These are phyloP conservation scores for Microplitis mediator DNA, from an alignment of 1,140 invertebrate species.

Conservation along the genomic window DNA sequence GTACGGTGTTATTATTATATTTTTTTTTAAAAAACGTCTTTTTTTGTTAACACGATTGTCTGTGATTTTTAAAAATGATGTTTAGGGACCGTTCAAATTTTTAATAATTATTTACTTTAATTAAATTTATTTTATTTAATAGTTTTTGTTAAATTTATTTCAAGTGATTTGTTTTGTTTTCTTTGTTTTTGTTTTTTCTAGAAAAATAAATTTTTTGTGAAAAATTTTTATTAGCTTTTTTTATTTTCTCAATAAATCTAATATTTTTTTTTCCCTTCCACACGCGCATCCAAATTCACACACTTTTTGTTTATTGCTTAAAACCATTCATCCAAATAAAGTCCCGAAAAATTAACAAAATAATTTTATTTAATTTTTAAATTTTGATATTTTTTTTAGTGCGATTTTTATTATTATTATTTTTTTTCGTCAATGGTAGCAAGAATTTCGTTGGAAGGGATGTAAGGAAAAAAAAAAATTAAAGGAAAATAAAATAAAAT, in stretches of 20 bases:
- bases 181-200: constrained; percentile 18
- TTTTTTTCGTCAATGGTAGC: background rate
- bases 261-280: constrained; percentile 1
- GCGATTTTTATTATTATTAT: too few species aligned
- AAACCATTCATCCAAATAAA: background rate
- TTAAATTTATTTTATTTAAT: background rate
- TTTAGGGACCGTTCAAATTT: constrained; percentile 12
- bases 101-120: constrained; percentile 16
- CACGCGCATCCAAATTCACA: too few species aligned
- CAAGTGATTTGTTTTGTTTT: constrained; percentile 14
- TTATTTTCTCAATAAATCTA: constrained; percentile 29
- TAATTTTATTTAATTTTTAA: too few species aligned
- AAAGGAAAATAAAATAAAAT: background rate
- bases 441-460: constrained; percentile 20
- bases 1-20: constrained; percentile 39
- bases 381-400: too few species aligned
- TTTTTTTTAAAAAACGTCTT: constrained; percentile 27
- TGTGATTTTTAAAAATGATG: constrained; percentile 36
- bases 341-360: background rate
- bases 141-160: constrained; percentile 18
- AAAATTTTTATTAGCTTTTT: constrained; percentile 15
- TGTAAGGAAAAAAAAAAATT: background rate
- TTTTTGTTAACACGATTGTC: constrained; percentile 33
- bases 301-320: too few species aligned
- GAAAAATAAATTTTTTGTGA: constrained; percentile 11